Evolutionary conservation across 2,797 vertebrate species (phyloP), one percentile per base, ranked within the genome.

Genomic region (Eupleurogrammus muticus): DNA sequence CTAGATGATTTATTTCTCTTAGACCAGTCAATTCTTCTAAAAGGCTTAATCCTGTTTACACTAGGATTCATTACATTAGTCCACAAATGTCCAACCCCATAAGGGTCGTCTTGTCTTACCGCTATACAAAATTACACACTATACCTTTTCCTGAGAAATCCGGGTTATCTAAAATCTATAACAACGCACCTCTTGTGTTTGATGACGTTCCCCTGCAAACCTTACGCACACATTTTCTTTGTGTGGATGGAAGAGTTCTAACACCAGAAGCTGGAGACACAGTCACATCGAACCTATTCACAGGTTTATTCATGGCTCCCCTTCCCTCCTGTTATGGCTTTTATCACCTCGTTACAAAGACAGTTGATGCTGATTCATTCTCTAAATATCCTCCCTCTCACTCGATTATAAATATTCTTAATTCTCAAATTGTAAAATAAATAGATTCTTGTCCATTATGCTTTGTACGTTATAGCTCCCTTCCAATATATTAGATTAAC

Each of bases 1-100:
- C 32, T 35, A 20, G n/a, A 24, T 55, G 7, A 50, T 52, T 59
- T 50, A 53, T 24, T 24, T 46, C 32, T 58, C 8, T 17, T 23
- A 40, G 16, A 17, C 5, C 13, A 2, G 47, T 5, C 10, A 35
- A 7, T 53, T 62, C n/a, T 62, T 62, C 52, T 58, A 57, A 68
- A n/a, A n/a, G 16, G 16, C 5, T 54, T 48, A 5, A 34, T 47
- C 49, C 17, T 38, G n/a, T 60, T 52, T 40, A 53, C 55, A 53
- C 11, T 34, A 47, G 12, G 60, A 40, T 40, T 58, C 20, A 51
- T 17, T 5, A 13, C 10, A 40, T n/a, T 13, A 0, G 1, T 40
- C 24, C 9, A 4, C 53, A 35, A 12, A 24, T 38, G 38, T 65
- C 52, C 23, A 21, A 54, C 11, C 6, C 32, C 4, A 9, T 9